Conservation (phyloP, 2,797 vertebrate genomes). For the Helostoma temminkii region DNA sequence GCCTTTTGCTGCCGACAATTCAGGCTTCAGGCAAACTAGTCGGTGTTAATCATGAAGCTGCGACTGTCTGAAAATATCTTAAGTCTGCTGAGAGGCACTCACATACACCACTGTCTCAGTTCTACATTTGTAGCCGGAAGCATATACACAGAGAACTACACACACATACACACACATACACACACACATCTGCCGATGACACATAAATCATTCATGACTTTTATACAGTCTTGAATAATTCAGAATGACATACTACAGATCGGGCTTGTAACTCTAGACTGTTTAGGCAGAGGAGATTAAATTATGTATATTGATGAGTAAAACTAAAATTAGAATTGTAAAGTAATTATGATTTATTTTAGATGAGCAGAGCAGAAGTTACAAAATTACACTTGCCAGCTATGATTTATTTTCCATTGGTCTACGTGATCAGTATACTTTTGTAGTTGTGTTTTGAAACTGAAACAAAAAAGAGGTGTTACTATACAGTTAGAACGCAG, state of each 20-base stretch:
- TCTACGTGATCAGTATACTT: neutral
- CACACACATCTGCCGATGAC: neutral
- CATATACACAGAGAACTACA: neutral
- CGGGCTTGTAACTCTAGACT: neutral
- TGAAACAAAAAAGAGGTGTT: neutral
- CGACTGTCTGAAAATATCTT: slow-evolving; percentile 10
- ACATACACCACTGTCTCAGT: neutral
- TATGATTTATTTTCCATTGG: neutral
- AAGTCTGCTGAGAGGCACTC: neutral
- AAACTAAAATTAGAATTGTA: neutral
- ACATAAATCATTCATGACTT: neutral
- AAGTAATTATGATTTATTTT: neutral
- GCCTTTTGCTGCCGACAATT: neutral
- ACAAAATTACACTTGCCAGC: neutral
- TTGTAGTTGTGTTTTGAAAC: neutral
- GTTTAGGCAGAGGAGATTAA: neutral
- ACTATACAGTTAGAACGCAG: neutral
- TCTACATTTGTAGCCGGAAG: slow-evolving; percentile 1
- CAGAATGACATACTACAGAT: neutral
- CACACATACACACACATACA: neutral
- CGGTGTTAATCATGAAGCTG: slow-evolving; percentile 28
- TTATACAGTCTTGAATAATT: slow-evolving; percentile 8
- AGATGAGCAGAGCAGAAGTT: neutral
- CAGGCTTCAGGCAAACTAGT: slow-evolving; percentile 15
- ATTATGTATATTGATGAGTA: neutral